Evolutionary conservation across 2,113 vertebrate species (phyloP).

Genomic region (Macrotus californicus): DNA sequence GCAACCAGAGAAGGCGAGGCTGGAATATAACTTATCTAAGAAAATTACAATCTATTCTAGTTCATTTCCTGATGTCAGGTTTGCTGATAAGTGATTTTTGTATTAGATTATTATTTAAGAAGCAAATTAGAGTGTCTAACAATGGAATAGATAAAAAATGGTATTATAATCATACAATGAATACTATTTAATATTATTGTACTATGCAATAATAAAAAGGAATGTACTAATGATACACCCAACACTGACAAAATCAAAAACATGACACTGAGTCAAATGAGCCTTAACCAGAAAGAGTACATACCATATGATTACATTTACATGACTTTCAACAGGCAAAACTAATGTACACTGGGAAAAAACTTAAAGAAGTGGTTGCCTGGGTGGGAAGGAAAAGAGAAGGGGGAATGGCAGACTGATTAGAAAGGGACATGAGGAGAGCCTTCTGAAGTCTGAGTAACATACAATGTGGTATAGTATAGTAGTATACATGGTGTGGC

Average conservation of each 20-base stretch:
- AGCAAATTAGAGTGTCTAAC: neutral
- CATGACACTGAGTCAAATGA: neutral
- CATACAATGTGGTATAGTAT: neutral
- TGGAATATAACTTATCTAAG: constrained; percentile 12
- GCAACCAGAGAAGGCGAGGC: neutral
- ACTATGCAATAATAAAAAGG: neutral
- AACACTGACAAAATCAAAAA: neutral
- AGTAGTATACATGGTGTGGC: neutral
- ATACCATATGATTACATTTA: neutral
- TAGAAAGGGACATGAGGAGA: neutral
- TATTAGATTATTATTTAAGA: neutral
- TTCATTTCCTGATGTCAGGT: neutral
- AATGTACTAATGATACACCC: neutral
- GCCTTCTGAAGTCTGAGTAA: neutral
- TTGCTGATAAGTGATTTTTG: neutral
- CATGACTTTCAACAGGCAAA: neutral
- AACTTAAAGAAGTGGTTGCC: neutral
- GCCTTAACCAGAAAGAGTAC: neutral
- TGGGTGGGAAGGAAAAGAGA: neutral
- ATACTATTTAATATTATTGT: neutral
- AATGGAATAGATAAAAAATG: neutral
- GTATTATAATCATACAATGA: neutral
- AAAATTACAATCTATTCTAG: neutral
- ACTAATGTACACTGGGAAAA: neutral
- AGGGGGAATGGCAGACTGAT: neutral